Evolutionary conservation across 2,797 vertebrate genomes (phyloP), one percentile per base, ranked within the genome.

Genomic region (Anableps anableps): DNA sequence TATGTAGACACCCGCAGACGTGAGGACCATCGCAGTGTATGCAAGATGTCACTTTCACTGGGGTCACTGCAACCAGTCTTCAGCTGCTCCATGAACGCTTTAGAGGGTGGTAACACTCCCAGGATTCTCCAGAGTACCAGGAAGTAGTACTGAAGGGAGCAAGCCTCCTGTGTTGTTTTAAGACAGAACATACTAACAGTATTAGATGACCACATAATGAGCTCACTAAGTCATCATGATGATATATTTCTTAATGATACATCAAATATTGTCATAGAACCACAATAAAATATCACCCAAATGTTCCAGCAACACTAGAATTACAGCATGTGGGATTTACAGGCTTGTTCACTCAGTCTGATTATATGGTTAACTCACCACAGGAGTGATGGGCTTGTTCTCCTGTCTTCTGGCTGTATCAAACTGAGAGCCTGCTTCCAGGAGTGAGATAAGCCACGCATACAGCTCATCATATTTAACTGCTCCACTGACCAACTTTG

Each of bases 111-210:
- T 72, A 99, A 93, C 81, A 98, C 96, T 0, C 99, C 98, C 41
- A 99, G 92, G 80, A 99, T 97, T 81, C 97, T 95, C 99, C 99
- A 99, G 53, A 99, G 95, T 53, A 99, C 96, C 90, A 99, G 86
- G 91, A 99, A 99, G 88, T 98, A 98, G 94, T 99, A 99, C 76
- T 99, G 99, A 82, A 99, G 96, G 8, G 98, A 98, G 89, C 99
- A 99, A 53, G 99, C 99, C 96, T 99, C 99, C 99, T 99, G 88
- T 34, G 50, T 2, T 14, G 73, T 26, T 19, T 82, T 2, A 82
- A 74, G 51, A 83, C 9, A 60, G 13, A 60, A 29, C 58, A 58
- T n/a, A 9, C 29, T 21, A 41, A 71, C 26, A 19, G 43, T 43
- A 72, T 47, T 72, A 47, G 68, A 45, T 9, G 41, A 29, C 41